Conservation (phyloP, 2,113 vertebrate genomes). For the Bucco capensis region DNA sequence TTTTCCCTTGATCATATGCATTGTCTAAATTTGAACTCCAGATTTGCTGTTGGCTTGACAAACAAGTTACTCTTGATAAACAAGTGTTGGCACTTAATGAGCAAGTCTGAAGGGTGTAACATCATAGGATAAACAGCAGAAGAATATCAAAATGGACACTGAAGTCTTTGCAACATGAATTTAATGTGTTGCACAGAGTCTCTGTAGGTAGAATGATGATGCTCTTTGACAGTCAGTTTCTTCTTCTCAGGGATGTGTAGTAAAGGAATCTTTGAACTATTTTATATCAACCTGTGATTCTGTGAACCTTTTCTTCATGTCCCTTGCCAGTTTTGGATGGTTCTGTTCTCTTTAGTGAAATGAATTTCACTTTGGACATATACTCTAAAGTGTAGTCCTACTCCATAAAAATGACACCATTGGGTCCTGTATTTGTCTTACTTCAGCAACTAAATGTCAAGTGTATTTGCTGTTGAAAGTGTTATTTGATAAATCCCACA, state of each 20-base stretch:
- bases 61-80: not conserved
- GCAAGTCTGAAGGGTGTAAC: not conserved
- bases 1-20: not conserved
- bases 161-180: not conserved
- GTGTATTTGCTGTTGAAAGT: slow-evolving; percentile 1
- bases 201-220: not conserved
- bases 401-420: slow-evolving; percentile 29
- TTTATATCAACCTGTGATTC: slow-evolving; percentile 18
- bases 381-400: not conserved
- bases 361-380: slow-evolving; percentile 37
- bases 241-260: not conserved
- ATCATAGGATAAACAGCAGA: not conserved
- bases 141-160: not conserved
- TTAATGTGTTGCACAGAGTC: not conserved
- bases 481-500: slow-evolving; percentile 23
- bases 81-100: slow-evolving; percentile 9
- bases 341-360: slow-evolving; percentile 54
- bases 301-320: slow-evolving; percentile 33
- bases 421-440: slow-evolving; percentile 46
- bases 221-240: not conserved
- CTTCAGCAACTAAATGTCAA: slow-evolving; percentile 31
- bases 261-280: slow-evolving; percentile 9
- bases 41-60: not conserved
- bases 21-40: slow-evolving; percentile 29
- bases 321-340: slow-evolving; percentile 16